A percentile compares a stretch with the other conserved stretches of the same genome.
These are phyloP conservation scores for Melieria omissa DNA, from an alignment of 2,888 invertebrate species.

Conservation along the genomic window DNA sequence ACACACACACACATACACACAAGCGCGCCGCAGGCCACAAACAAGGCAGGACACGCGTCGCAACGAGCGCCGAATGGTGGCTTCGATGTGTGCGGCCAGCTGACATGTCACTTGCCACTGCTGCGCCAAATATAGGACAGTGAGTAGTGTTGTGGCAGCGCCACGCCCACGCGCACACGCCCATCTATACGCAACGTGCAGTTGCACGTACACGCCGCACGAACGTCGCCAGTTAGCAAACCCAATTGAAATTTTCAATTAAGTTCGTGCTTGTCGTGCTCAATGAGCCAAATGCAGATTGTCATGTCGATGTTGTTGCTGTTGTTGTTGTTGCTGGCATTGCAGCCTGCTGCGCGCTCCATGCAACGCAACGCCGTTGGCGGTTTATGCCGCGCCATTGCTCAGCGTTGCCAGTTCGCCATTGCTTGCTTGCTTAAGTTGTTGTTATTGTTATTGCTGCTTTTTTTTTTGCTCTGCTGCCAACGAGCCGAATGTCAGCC, in stretches of 20 bases:
- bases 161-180: background rate
- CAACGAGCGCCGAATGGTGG: no score
- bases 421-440: background rate
- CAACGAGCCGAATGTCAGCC: background rate
- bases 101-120: no score
- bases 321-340: background rate
- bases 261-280: slow-evolving; percentile 23
- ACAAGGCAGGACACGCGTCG: no score
- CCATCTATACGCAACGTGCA: background rate
- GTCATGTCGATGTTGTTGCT: background rate
- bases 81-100: no score
- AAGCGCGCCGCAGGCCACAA: no score
- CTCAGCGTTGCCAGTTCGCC: background rate
- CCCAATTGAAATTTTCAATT: slow-evolving; percentile 32
- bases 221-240: background rate
- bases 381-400: background rate
- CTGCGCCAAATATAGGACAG: no score
- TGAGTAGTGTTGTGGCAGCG: background rate
- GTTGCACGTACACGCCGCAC: background rate
- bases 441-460: slow-evolving; percentile 4
- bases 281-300: slow-evolving; percentile 15
- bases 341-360: background rate
- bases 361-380: slow-evolving; percentile 10
- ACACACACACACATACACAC: no score
- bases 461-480: background rate